Percentiles rank a stretch among this genome's conserved stretches.
Conservation (phyloP, 2,888 invertebrate genomes). For the Erebia aethiops region DNA sequence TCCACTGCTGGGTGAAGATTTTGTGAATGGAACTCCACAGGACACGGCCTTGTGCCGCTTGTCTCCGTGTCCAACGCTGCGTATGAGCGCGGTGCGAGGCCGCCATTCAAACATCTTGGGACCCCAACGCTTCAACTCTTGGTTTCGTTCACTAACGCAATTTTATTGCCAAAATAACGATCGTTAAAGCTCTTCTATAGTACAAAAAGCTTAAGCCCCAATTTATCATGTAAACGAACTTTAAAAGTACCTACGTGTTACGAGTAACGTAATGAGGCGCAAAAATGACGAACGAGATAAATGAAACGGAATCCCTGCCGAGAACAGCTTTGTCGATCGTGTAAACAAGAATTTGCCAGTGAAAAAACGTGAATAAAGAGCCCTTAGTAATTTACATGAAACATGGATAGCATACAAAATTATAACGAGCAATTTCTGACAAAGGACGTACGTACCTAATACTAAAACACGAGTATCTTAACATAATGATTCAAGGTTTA, state of each 20-base stretch:
- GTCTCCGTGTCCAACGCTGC: too few relatives aligned
- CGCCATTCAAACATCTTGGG: too few relatives aligned
- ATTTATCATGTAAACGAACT: constrained; percentile 21
- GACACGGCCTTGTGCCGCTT: too few relatives aligned
- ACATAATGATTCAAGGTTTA: background rate
- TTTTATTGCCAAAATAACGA: background rate
- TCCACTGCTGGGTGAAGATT: too few relatives aligned
- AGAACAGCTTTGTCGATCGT: constrained; percentile 22
- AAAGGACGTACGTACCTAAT: constrained; percentile 1
- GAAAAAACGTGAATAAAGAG: constrained; percentile 19
- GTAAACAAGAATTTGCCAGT: constrained; percentile 23
- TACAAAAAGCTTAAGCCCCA: constrained; percentile 15
- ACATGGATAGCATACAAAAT: background rate
- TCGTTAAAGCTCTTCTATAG: background rate
- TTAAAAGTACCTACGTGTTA: constrained; percentile 16
- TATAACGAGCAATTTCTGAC: constrained; percentile 18
- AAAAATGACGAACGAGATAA: constrained; percentile 35
- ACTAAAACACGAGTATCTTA: background rate
- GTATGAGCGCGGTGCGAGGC: too few relatives aligned
- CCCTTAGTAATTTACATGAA: constrained; percentile 16
- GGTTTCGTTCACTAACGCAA: background rate
- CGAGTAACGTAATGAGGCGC: constrained; percentile 33
- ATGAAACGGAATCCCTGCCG: constrained; percentile 29
- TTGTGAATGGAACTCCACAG: too few relatives aligned
- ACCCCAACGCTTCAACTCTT: too few relatives aligned